phyloP scores from a whole-genome alignment of 2,888 invertebrate genomes.

The Erannis defoliaria region DNA sequence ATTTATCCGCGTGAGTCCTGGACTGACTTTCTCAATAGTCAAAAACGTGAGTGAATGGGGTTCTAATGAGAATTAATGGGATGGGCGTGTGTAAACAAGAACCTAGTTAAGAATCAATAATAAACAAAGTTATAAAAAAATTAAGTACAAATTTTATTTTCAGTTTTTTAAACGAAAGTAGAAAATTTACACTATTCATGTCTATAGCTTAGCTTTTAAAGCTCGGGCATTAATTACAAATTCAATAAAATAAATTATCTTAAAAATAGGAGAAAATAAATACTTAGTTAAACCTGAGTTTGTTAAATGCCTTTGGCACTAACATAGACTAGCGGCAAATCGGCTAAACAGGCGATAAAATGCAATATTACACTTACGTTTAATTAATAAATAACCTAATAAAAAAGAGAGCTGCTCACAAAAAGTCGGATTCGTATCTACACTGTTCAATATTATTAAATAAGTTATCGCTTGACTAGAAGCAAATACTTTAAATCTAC shows the following conservation, averaged over 20 bases:
- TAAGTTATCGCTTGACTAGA: slow-evolving; percentile 48
- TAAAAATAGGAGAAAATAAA: slow-evolving; percentile 46
- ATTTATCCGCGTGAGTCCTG: too few relatives aligned
- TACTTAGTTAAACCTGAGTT: slow-evolving; percentile 65
- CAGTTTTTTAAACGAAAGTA: slow-evolving; percentile 57
- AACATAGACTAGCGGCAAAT: slow-evolving; percentile 65
- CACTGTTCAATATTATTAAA: slow-evolving; percentile 8
- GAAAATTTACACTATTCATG: slow-evolving; percentile 62
- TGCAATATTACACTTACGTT: slow-evolving; percentile 24
- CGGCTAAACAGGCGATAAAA: slow-evolving; percentile 44
- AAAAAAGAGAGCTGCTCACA: slow-evolving; percentile 63
- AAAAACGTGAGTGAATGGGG: too few relatives aligned
- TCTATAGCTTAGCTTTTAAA: slow-evolving; percentile 77
- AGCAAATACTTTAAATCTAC: slow-evolving; percentile 41
- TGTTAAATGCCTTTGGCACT: slow-evolving; percentile 81
- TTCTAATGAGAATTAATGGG: too few relatives aligned
- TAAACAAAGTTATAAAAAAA: slow-evolving; percentile 48
- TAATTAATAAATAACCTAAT: slow-evolving; percentile 32
- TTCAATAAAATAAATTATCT: slow-evolving; percentile 54
- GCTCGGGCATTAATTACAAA: slow-evolving; percentile 59
- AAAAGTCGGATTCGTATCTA: slow-evolving; percentile 33
- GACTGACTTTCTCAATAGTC: too few relatives aligned
- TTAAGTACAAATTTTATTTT: slow-evolving; percentile 47
- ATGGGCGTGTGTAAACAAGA: too few relatives aligned
- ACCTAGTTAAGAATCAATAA: not conserved